phyloP scores from a whole-genome alignment of 2,797 vertebrate genomes.

The Myotis daubentonii region DNA sequence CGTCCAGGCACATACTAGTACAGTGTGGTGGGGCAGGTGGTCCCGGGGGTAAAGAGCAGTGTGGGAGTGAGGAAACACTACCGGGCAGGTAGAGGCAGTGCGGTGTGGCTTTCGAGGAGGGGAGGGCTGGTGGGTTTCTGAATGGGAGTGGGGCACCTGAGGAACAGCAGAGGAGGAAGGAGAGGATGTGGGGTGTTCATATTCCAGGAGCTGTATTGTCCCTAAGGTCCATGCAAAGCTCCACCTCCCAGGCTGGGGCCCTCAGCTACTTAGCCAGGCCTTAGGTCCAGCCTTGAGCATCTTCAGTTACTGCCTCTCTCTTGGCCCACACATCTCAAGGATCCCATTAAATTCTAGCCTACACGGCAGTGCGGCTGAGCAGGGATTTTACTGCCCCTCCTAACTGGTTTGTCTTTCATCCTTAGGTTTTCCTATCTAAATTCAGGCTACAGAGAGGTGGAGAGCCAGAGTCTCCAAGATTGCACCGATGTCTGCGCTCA shows the following conservation, averaged over 20 bases:
- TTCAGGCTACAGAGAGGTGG: conserved; percentile 12
- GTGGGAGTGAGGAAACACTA: not conserved
- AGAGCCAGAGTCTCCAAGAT: not conserved
- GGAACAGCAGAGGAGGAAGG: not conserved
- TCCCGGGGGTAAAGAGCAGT: not conserved
- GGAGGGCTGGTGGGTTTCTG: not conserved
- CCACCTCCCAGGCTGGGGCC: not conserved
- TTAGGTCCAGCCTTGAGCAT: not conserved
- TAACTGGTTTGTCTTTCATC: not conserved
- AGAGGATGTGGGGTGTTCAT: not conserved
- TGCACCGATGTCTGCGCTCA: not conserved
- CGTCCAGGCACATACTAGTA: not conserved
- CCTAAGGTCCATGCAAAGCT: not conserved
- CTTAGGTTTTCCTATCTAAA: not conserved
- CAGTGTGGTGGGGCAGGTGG: not conserved
- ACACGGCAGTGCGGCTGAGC: not conserved
- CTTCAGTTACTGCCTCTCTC: not conserved
- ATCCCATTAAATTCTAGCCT: not conserved
- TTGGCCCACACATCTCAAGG: not conserved
- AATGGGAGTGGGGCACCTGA: not conserved
- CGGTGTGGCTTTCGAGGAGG: not conserved
- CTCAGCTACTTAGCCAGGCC: not conserved
- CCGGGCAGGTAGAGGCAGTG: not conserved
- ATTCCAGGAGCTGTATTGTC: not conserved
- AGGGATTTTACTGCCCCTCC: not conserved